phyloP scores from a whole-genome alignment of 2,797 vertebrate species.

The Peromyscus eremicus region DNA sequence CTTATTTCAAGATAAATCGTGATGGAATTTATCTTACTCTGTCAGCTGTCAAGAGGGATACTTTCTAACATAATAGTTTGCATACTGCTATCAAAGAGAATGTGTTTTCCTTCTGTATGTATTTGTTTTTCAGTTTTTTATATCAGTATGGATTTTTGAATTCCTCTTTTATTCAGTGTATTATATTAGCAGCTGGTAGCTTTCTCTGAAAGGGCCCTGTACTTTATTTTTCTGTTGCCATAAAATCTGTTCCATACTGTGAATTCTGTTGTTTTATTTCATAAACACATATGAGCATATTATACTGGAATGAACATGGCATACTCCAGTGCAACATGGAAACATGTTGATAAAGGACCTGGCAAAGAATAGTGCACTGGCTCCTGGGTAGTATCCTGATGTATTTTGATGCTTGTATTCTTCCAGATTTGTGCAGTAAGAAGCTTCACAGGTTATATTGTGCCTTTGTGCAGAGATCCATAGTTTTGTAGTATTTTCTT shows the following conservation, averaged over 20 bases:
- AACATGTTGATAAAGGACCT: neutral
- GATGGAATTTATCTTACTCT: constrained; percentile 8
- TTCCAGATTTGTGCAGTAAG: neutral
- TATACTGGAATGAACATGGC: neutral
- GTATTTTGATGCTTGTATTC: constrained; percentile 15
- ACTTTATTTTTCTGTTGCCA: neutral
- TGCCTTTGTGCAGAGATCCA: neutral
- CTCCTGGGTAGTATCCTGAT: neutral
- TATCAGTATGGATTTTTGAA: neutral
- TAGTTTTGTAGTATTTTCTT: neutral
- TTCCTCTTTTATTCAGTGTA: neutral
- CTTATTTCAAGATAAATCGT: neutral
- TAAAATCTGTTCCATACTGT: neutral
- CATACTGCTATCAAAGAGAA: neutral
- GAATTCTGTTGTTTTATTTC: neutral
- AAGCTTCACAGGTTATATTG: neutral
- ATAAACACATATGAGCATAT: neutral
- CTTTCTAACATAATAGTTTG: neutral
- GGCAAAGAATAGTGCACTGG: neutral
- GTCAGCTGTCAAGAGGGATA: neutral
- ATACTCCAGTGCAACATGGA: neutral
- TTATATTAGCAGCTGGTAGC: neutral
- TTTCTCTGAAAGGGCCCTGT: neutral
- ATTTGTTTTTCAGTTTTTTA: neutral
- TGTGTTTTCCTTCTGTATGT: neutral